Evolutionary conservation across 2,113 vertebrate genomes (phyloP), one percentile per base, ranked within the genome.

Genomic region (Chinchilla lanigera): DNA sequence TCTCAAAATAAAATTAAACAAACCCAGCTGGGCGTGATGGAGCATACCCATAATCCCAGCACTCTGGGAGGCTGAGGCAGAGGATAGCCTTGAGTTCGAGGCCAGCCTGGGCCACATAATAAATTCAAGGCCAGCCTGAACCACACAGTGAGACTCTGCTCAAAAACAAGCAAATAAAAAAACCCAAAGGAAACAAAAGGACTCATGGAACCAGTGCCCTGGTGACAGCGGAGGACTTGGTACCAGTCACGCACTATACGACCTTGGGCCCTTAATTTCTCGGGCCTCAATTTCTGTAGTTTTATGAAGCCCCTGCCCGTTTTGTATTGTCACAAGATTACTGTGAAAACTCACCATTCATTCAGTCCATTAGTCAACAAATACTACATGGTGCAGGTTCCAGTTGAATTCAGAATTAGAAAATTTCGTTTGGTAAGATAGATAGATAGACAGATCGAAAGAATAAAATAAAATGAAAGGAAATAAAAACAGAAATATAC

Each of bases 401-500:
- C 9, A 50, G 47, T 50, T 9, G 69, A 44, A 92, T 93, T 38
- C 7, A 22, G 90, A 97, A 92, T 35, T 78, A 86, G 83, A 86
- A 61, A 56, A 60, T 60, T 56, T 19, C 44, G 26, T 44, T 61
- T 5, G 5, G 3, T 12, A 87, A 61, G 28, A 50, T 9, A 50
- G 47, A 50, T 9, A 50, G 47, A 50, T 9, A 50, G 47, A 50
- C 47, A 50, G 47, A 50, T 9, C 5, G 47, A 50, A 5, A 50
- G 47, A 50, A 5, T 6, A 9, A 50, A 50, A 50, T 5, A 50
- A 50, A 50, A 50, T 6, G 47, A 50, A 50, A 50, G 47, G 9
- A 50, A 50, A 50, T 6, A 50, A 61, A 65, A 35, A 35, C 13
- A 67, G 65, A 67, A 35, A 67, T 67, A 67, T 28, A 61, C 60